Percentiles rank a stretch among this genome's conserved stretches.
phyloP scores from a whole-genome alignment of 92 coral and sea anemone species.

The Ricordea florida region DNA sequence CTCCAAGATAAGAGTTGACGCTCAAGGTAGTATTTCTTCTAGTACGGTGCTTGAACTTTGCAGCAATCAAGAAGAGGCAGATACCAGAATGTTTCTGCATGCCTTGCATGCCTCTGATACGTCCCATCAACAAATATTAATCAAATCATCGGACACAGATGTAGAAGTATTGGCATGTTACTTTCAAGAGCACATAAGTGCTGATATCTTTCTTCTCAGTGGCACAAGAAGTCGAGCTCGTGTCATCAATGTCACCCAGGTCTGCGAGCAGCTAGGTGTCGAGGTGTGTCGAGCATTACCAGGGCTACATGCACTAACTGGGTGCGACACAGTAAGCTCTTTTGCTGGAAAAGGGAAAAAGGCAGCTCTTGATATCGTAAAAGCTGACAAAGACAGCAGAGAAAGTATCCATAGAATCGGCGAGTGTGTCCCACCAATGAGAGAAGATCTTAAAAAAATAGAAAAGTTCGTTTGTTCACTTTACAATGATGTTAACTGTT shows the following conservation, averaged over 20 bases:
- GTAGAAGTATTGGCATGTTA: slow-evolving; percentile 59
- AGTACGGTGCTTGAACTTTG: slow-evolving; percentile 31
- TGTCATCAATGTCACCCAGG: slow-evolving; percentile 5
- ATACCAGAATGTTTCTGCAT: slow-evolving; percentile 68
- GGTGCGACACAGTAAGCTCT: slow-evolving; percentile 53
- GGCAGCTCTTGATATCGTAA: slow-evolving; percentile 51
- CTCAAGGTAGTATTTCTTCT: slow-evolving; percentile 44
- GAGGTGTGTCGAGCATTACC: slow-evolving; percentile 46
- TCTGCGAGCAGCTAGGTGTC: slow-evolving; percentile 55
- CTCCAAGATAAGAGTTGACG: slow-evolving; percentile 14
- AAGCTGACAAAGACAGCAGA: slow-evolving; percentile 25
- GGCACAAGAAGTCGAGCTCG: slow-evolving; percentile 56
- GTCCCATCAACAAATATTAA: slow-evolving; percentile 17
- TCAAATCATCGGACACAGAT: slow-evolving; percentile 54
- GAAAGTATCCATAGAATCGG: slow-evolving; percentile 24
- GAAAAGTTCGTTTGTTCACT: slow-evolving; percentile 48
- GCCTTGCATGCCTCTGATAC: slow-evolving; percentile 38
- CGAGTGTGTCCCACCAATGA: slow-evolving; percentile 41
- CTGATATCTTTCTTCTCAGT: slow-evolving; percentile 48
- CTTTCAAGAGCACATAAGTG: slow-evolving; percentile 34
- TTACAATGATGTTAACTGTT: slow-evolving; percentile 44
- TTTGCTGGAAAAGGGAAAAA: slow-evolving; percentile 67
- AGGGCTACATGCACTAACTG: slow-evolving; percentile 66
- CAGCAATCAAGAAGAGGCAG: slow-evolving; percentile 57
- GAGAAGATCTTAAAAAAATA: slow-evolving; percentile 5